Base-by-base conservation (phyloP, 2,797 vertebrate genomes). In the Limnodromus scolopaceus region DNA sequence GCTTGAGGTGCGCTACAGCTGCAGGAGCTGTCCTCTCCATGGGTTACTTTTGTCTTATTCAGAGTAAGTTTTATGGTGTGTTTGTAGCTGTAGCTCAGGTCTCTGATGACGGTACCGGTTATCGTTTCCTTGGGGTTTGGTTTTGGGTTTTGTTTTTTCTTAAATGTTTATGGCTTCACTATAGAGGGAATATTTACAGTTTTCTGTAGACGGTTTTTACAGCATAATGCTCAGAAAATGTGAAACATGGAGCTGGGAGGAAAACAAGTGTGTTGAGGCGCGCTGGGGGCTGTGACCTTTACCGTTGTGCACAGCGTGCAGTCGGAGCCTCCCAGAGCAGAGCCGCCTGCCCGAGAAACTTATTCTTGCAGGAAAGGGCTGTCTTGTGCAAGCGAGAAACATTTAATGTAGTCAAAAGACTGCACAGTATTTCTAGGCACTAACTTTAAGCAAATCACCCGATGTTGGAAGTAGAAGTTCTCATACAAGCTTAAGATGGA, bases 81-180 rank as follows among this genome's bases (percentile, higher is more conserved):
- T 80, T 64, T 72, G 30, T 46, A 51, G 54, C 16, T 30, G 19
- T 16, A 38, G 28, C 30, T 54, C 17, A 18, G 34, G 43, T 80
- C 9, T 2, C 51, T 18, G 22, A 4, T 39, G 51, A 22, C 0
- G 0, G 36, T 36, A 8, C 19, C 18, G 5, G 6, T 66, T 85
- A 27, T 25, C 1, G 24, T 61, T 87, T 65, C 2, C 20, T 43
- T 71, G 36, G 11, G 13, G 10, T 34, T 88, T 38, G 6, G 9
- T 45, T 51, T 28, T 38, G 23, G 6, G 6, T 23, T 57, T 64
- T 10, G 4, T 55, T 71, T 46, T 72, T 49, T 16, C 48, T 83
- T 36, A 11, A 15, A 32, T 64, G 30, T 39, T 89, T 79, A 11
- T 22, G 54, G 0, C 39, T 63, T 92, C 27, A 12, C 19, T 38